phyloP scores from a whole-genome alignment of 1,140 invertebrate species.

The Drosophila sproati region DNA sequence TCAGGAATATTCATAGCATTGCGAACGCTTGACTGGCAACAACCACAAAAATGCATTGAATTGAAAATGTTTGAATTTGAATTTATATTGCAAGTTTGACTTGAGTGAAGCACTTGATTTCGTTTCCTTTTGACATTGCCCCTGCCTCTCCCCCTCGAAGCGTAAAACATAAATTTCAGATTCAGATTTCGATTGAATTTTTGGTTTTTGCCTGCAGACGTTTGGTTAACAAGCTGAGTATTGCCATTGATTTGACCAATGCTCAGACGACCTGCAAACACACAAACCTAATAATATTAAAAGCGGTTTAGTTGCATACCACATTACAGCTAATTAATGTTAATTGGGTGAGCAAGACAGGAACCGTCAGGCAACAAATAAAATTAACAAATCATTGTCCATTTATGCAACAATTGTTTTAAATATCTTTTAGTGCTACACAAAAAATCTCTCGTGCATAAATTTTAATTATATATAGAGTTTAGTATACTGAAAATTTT shows the following conservation, averaged over 20 bases:
- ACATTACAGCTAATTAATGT: conserved; percentile 16
- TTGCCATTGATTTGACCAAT: conserved; percentile 29
- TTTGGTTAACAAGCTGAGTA: conserved; percentile 41
- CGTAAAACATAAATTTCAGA: conserved; percentile 3
- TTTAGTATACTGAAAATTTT: too few species aligned
- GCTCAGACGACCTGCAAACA: conserved; percentile 20
- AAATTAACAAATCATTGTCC: not conserved
- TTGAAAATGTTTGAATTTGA: conserved; percentile 83
- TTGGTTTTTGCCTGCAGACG: conserved; percentile 3
- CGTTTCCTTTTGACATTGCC: conserved; percentile 67
- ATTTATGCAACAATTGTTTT: too few species aligned
- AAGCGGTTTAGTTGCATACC: not conserved
- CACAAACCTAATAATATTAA: conserved; percentile 7
- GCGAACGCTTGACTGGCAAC: conserved; percentile 73
- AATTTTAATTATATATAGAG: too few species aligned
- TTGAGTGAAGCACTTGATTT: conserved; percentile 80
- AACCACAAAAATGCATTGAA: conserved; percentile 81
- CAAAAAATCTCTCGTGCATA: too few species aligned
- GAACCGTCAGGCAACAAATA: conserved; percentile 5
- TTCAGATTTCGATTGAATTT: conserved; percentile 20
- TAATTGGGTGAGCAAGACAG: conserved; percentile 19
- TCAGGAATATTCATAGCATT: conserved; percentile 73
- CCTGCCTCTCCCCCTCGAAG: conserved; percentile 43
- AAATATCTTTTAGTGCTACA: too few species aligned
- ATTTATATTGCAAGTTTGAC: conserved; percentile 82